Conservation (phyloP, 2,888 invertebrate genomes). For the Hoplodrina ambigua region DNA sequence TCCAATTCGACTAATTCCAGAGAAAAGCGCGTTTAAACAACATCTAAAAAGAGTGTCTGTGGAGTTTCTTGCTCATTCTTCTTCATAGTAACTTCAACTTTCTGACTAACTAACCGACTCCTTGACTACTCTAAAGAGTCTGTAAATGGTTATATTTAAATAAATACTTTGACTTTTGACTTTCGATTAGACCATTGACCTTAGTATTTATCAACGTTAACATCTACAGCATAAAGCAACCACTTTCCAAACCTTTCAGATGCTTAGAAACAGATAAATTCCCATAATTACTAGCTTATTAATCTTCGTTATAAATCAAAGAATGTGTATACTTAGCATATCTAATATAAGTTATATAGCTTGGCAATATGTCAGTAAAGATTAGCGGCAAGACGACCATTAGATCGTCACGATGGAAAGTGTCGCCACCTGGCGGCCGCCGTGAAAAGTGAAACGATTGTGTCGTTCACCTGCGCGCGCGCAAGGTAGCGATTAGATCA, state of each 20-base stretch:
- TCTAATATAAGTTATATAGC: slow-evolving; percentile 49
- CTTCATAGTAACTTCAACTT: too few species aligned
- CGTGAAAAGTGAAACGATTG: slow-evolving; percentile 82
- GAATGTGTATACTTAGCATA: slow-evolving; percentile 21
- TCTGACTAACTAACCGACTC: too few species aligned
- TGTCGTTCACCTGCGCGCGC: slow-evolving; percentile 79
- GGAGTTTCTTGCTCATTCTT: too few species aligned
- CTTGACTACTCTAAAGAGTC: too few species aligned
- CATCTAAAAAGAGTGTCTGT: too few species aligned
- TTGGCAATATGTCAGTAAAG: slow-evolving; percentile 51
- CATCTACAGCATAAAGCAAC: slow-evolving; percentile 13
- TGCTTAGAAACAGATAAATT: slow-evolving; percentile 26
- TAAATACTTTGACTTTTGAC: too few species aligned
- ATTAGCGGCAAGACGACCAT: slow-evolving; percentile 59
- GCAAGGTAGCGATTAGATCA: slow-evolving; percentile 65
- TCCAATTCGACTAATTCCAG: too few species aligned
- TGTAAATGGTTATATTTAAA: too few species aligned
- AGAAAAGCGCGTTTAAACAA: too few species aligned
- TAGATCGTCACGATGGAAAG: slow-evolving; percentile 73
- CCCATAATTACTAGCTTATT: slow-evolving; percentile 33
- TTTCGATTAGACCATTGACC: slow-evolving; percentile 21
- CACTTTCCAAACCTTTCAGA: slow-evolving; percentile 40
- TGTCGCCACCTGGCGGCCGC: slow-evolving; percentile 80
- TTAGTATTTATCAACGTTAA: slow-evolving; percentile 23
- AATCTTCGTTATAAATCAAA: slow-evolving; percentile 41